A percentile compares a stretch with the other conserved stretches of the same genome.
These are phyloP conservation scores for Meriones unguiculatus DNA, from an alignment of 2,113 vertebrate species.

Conservation along the genomic window DNA sequence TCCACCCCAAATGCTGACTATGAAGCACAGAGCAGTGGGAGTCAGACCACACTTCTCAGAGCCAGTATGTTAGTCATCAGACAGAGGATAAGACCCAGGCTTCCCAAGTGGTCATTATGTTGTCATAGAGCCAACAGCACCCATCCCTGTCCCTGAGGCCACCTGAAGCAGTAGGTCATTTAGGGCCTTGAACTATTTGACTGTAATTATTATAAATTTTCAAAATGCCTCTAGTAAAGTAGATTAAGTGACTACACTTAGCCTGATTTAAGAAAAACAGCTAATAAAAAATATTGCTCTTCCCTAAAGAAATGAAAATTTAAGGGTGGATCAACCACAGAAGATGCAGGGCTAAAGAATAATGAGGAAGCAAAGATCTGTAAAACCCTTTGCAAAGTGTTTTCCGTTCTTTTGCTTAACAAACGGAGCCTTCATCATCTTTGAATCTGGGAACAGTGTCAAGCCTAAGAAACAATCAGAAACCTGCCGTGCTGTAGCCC, in stretches of 20 bases:
- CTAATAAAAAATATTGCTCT: slow-evolving; percentile 15
- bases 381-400: slow-evolving; percentile 51
- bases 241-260: slow-evolving; percentile 25
- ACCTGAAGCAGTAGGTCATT: slow-evolving; percentile 45
- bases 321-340: not conserved
- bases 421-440: slow-evolving; percentile 63
- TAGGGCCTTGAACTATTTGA: slow-evolving; percentile 28
- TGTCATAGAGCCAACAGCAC: not conserved
- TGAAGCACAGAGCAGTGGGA: not conserved
- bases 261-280: slow-evolving; percentile 43
- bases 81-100: slow-evolving; percentile 15
- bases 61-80: slow-evolving; percentile 22
- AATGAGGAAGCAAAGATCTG: slow-evolving; percentile 50
- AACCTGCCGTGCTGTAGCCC: slow-evolving; percentile 22
- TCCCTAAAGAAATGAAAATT: slow-evolving; percentile 64
- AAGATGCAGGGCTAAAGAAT: slow-evolving; percentile 5
- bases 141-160: not conserved
- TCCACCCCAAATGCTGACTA: not conserved
- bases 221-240: slow-evolving; percentile 54
- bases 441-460: slow-evolving; percentile 70
- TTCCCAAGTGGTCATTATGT: slow-evolving; percentile 1
- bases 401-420: slow-evolving; percentile 62
- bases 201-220: slow-evolving; percentile 66
- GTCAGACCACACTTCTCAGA: not conserved
- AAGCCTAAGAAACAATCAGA: slow-evolving; percentile 65